A percentile compares a stretch with the other conserved stretches of the same genome.
Evolutionary conservation across 2,888 invertebrate genomes (phyloP).

Genomic region (Ectobius pallidus): DNA sequence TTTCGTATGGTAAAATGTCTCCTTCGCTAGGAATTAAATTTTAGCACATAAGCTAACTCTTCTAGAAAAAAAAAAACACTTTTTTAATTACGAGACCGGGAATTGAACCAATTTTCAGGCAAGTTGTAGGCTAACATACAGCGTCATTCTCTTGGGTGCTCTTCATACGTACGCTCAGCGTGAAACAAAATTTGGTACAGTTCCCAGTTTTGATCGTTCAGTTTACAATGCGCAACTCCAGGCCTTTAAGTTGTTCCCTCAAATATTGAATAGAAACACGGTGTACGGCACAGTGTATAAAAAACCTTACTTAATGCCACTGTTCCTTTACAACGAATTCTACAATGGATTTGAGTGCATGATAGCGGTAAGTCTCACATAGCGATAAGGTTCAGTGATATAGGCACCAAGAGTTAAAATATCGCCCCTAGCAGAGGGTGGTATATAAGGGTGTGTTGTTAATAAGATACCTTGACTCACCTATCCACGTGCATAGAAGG

Average conservation of each 20-base stretch:
- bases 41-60: no score
- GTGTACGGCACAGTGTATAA: not conserved
- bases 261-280: not conserved
- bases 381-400: constrained; percentile 5
- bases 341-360: not conserved
- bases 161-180: no score
- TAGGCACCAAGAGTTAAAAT: not conserved
- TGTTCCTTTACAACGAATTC: not conserved
- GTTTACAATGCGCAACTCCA: not conserved
- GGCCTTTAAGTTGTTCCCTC: not conserved
- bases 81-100: no score
- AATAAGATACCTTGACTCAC: constrained; percentile 10
- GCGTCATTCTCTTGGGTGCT: no score
- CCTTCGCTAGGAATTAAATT: no score
- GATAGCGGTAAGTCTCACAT: not conserved
- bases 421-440: constrained; percentile 7
- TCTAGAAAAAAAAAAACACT: no score
- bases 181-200: no score
- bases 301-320: not conserved
- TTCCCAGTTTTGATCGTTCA: not conserved
- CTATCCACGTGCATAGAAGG: not conserved
- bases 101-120: no score
- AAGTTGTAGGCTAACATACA: no score
- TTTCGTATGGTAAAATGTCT: no score
- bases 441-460: not conserved